Base-by-base conservation (phyloP, 2,113 vertebrate genomes). In the Vulpes lagopus region DNA sequence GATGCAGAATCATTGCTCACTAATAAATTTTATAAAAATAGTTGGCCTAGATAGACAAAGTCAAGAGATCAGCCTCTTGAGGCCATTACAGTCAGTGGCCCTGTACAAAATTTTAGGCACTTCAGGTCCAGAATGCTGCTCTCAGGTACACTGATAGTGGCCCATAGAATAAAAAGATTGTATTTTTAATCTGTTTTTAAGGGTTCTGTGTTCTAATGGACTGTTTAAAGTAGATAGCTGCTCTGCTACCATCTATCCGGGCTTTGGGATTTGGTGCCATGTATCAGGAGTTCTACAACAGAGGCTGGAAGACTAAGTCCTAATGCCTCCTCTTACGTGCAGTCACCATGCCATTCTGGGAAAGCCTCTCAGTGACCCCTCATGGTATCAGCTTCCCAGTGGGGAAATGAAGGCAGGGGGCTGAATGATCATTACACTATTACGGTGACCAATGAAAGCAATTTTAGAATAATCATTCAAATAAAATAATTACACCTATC, bases 271-370 rank as follows among this genome's bases (percentile, higher is more conserved):
- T 2, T 19, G 38, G 43, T 43, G 43, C 43, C 19, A 1, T 3
- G 15, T 27, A 23, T 27, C 69, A 89, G 59, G 60, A 35, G 10
- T 22, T 20, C 22, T 55, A 11, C 11, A 1, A 17, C 35, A 49
- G 59, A n/a, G 11, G 4, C 8, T 10, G 69, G 11, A 16, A 89
- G 8, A 43, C 32, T 60, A 60, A 67, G 10, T 69, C 62, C 10
- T 69, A 12, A 60, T 5, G 16, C 6, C 1, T 2, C 27, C 23
- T 23, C 3, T 4, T 3, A 8, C 7, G 25, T 8, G 16, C 3
- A 43, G 14, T 55, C 16, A 53, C 1, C 8, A 8, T 2, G 7
- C 8, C 59, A 62, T 8, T n/a, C 57, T 35, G 12, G 23, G 8
- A 62, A 91, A 91, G 8, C 9, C 16, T 11, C 0, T 92, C 8